Evolutionary conservation across 1,140 invertebrate genomes (phyloP).

Genomic region (Drosophila repleta): DNA sequence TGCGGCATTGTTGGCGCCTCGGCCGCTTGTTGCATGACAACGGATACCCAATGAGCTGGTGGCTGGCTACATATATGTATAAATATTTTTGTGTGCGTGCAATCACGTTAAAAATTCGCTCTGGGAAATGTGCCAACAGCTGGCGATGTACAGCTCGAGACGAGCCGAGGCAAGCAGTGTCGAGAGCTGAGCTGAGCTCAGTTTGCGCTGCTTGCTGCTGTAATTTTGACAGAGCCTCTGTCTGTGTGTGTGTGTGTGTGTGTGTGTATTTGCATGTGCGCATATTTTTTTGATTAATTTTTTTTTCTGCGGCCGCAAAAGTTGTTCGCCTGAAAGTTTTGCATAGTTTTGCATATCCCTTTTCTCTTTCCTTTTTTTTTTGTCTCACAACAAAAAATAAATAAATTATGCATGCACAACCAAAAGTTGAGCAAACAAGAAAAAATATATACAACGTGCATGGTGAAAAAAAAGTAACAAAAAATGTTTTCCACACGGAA

Average conservation of each 20-base stretch:
- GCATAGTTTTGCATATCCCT: slow-evolving; percentile 76
- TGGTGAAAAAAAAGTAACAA: slow-evolving; percentile 33
- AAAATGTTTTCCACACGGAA: not conserved
- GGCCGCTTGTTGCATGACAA: slow-evolving; percentile 62
- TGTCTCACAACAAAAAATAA: slow-evolving; percentile 60
- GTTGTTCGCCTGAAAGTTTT: slow-evolving; percentile 61
- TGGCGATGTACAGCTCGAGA: slow-evolving; percentile 43
- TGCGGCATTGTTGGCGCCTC: slow-evolving; percentile 55
- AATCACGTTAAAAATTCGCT: slow-evolving; percentile 70
- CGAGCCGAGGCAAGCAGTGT: slow-evolving; percentile 8
- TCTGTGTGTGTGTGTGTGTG: not conserved
- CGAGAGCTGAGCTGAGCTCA: slow-evolving; percentile 18
- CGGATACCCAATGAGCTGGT: slow-evolving; percentile 23
- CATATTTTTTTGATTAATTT: slow-evolving; percentile 64
- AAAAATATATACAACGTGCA: slow-evolving; percentile 37
- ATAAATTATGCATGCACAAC: slow-evolving; percentile 80
- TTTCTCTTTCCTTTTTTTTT: not conserved
- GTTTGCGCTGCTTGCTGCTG: slow-evolving; percentile 21
- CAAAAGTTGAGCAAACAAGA: slow-evolving; percentile 46
- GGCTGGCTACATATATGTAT: slow-evolving; percentile 6
- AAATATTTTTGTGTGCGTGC: slow-evolving; percentile 46
- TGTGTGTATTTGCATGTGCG: slow-evolving; percentile 40
- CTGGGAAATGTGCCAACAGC: slow-evolving; percentile 73
- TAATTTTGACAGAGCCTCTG: slow-evolving; percentile 9
- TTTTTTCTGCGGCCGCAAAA: slow-evolving; percentile 35